A percentile compares a stretch with the other conserved stretches of the same genome.
These are phyloP conservation scores for Caenorhabditis panamensis DNA, from an alignment of 2,888 invertebrate species.

Conservation along the genomic window DNA sequence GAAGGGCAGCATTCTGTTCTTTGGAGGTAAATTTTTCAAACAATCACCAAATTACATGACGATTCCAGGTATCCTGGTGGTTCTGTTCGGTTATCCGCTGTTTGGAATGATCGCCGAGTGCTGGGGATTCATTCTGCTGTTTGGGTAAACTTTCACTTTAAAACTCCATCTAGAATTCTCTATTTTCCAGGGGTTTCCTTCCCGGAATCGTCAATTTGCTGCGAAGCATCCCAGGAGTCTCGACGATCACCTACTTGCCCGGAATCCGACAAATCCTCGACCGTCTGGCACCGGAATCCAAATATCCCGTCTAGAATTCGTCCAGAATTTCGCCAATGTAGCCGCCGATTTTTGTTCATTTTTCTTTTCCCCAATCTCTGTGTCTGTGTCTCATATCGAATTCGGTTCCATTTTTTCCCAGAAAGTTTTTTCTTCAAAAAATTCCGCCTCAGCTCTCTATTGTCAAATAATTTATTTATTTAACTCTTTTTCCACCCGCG, in stretches of 20 bases:
- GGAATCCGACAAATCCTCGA: slow-evolving; percentile 87
- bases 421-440: slow-evolving; percentile 7
- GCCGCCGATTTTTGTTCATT: slow-evolving; percentile 1
- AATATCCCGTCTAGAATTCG: slow-evolving; percentile 76
- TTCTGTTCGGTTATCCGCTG: slow-evolving; percentile 95
- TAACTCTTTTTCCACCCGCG: too few relatives aligned
- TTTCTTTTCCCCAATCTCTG: slow-evolving; percentile 11
- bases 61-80: slow-evolving; percentile 93
- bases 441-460: background rate
- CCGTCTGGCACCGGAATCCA: slow-evolving; percentile 79
- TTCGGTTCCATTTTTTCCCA: slow-evolving; percentile 42
- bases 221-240: slow-evolving; percentile 92
- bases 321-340: background rate
- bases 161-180: background rate
- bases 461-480: slow-evolving; percentile 20
- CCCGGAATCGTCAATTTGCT: slow-evolving; percentile 96
- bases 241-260: slow-evolving; percentile 91
- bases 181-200: slow-evolving; percentile 90
- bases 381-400: slow-evolving; percentile 44
- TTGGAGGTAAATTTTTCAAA: slow-evolving; percentile 67
- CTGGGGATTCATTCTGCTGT: slow-evolving; percentile 91
- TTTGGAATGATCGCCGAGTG: slow-evolving; percentile 96
- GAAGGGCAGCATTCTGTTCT: slow-evolving; percentile 85
- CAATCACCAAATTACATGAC: background rate
- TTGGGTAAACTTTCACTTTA: slow-evolving; percentile 83